Evolutionary conservation across 2,888 invertebrate species (phyloP).

Genomic region (Ctena decussata): DNA sequence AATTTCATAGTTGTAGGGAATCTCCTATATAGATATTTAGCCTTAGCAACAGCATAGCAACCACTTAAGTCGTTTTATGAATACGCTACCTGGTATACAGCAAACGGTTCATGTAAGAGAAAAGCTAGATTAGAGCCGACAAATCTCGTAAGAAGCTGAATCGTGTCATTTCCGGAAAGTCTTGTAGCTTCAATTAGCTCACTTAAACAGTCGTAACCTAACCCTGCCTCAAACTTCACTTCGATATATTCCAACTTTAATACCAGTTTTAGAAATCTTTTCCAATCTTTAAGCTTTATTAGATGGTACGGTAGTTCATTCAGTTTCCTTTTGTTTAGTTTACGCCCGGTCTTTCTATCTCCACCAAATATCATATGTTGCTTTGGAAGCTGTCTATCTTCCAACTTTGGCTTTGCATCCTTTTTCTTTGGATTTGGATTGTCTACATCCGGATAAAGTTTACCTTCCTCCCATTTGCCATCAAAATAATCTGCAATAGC

Average conservation of each 20-base stretch:
- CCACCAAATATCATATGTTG: constrained; percentile 77
- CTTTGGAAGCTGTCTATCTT: constrained; percentile 78
- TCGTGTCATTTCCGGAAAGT: constrained; percentile 35
- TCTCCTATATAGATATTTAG: no score
- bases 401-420: constrained; percentile 65
- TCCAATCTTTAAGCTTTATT: constrained; percentile 88
- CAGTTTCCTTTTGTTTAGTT: constrained; percentile 80
- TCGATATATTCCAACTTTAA: constrained; percentile 57
- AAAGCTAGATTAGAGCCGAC: constrained; percentile 59
- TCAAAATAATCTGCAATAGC: constrained; percentile 82
- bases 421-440: constrained; percentile 67
- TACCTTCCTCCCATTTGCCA: constrained; percentile 79
- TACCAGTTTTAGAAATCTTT: constrained; percentile 81
- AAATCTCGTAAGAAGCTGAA: constrained; percentile 55
- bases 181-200: constrained; percentile 62
- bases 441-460: constrained; percentile 24
- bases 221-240: constrained; percentile 58
- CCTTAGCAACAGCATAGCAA: no score
- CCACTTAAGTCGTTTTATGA: no score
- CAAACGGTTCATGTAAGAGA: constrained; percentile 48
- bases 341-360: constrained; percentile 46
- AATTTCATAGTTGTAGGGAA: no score
- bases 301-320: constrained; percentile 82
- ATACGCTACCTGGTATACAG: constrained; percentile 52
- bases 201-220: constrained; percentile 61